Percentiles rank a stretch among this genome's conserved stretches.
Evolutionary conservation across 1,140 invertebrate genomes (phyloP).

Genomic region (Zaprionus camerounensis): DNA sequence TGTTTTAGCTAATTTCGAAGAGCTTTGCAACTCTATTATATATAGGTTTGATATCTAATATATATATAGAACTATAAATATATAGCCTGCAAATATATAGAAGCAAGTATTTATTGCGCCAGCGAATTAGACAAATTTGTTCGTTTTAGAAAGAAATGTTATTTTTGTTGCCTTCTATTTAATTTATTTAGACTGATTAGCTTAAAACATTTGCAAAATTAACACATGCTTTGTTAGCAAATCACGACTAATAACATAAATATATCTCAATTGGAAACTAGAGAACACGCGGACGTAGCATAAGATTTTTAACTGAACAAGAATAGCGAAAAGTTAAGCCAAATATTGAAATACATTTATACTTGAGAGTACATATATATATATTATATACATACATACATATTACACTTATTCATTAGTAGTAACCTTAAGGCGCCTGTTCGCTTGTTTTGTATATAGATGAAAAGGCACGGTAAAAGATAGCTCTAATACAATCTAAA

Average conservation of each 20-base stretch:
- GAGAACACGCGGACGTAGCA: conserved; percentile 41
- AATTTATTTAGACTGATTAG: conserved; percentile 77
- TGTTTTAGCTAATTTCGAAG: conserved; percentile 16
- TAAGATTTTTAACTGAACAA: conserved; percentile 54
- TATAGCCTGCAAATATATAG: conserved; percentile 56
- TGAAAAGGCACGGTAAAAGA: conserved; percentile 65
- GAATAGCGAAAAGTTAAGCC: conserved; percentile 73
- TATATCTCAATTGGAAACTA: conserved; percentile 48
- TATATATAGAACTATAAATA: conserved; percentile 18
- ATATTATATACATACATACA: conserved; percentile 49
- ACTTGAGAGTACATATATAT: conserved; percentile 32
- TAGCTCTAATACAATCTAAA: conserved; percentile 62
- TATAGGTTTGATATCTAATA: conserved; percentile 13
- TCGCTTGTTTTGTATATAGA: conserved; percentile 59
- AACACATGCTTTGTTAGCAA: conserved; percentile 46
- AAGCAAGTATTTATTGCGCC: conserved; percentile 61
- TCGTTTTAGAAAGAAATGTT: conserved; percentile 49
- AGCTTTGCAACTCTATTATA: conserved; percentile 22
- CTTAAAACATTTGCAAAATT: conserved; percentile 65
- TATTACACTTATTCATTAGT: conserved; percentile 33
- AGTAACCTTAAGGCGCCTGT: conserved; percentile 23
- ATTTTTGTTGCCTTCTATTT: conserved; percentile 60
- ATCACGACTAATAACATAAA: conserved; percentile 25
- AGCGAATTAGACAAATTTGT: conserved; percentile 57
- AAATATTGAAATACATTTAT: conserved; percentile 63